Evolutionary conservation across 1,140 invertebrate species (phyloP).

Genomic region (Proales similis): DNA sequence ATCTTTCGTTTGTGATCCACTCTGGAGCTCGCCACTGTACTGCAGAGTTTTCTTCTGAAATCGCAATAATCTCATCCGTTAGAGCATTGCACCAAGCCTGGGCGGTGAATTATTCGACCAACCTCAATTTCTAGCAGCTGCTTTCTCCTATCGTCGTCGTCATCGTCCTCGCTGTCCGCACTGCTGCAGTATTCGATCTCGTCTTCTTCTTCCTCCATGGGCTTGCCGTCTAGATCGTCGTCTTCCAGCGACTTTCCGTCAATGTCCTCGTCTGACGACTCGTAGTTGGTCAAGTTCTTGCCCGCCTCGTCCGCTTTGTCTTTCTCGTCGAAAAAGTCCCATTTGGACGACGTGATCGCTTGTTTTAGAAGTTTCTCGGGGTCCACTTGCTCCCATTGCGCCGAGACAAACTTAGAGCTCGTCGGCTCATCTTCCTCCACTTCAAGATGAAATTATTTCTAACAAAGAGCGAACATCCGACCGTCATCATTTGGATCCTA

Average conservation of each 20-base stretch:
- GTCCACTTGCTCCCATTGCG: constrained; percentile 17
- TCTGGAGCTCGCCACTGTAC: constrained; percentile 22
- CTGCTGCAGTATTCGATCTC: neutral
- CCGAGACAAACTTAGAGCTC: constrained; percentile 12
- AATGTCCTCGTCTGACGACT: neutral
- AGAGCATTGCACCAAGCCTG: neutral
- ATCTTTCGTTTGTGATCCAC: neutral
- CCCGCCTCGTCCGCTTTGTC: neutral
- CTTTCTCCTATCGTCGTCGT: constrained; percentile 25
- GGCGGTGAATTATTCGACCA: neutral
- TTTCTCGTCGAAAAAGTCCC: constrained; percentile 35
- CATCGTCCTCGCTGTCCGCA: neutral
- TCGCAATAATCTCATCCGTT: neutral
- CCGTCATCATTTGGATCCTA: neutral
- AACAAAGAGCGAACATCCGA: neutral
- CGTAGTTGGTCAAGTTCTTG: neutral
- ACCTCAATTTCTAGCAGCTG: constrained; percentile 21
- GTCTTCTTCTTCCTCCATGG: constrained; percentile 1
- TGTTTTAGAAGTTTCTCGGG: constrained; percentile 10
- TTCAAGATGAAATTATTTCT: neutral
- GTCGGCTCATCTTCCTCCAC: neutral
- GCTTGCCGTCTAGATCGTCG: constrained; percentile 19
- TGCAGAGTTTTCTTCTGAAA: neutral
- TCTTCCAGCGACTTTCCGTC: neutral
- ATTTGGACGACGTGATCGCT: constrained; percentile 30